Evolutionary conservation across 2,797 vertebrate species (phyloP), one percentile per base, ranked within the genome.

Genomic region (Hipposideros larvatus): DNA sequence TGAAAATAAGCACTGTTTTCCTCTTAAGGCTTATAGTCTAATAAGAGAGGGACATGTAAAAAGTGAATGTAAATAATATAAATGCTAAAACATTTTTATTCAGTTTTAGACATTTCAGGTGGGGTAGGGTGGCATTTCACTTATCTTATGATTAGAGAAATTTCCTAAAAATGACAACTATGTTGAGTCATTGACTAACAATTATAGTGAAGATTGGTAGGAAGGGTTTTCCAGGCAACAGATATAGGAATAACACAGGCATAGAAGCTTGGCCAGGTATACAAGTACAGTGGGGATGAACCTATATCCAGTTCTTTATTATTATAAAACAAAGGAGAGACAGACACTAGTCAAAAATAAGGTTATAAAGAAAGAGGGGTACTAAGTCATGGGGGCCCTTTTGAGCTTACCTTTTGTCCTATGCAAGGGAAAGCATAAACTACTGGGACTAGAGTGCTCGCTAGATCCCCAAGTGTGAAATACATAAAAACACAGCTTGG

Each of bases 141-240:
- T 55, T 74, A 87, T 91, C 18, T 83, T 91, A 16, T 55, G 28
- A 79, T 92, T 37, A 94, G 48, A 87, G n/a, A 71, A 43, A 26
- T 37, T 70, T 88, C 10, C 6, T 80, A 19, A 93, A 79, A 66
- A n/a, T 51, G 31, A 34, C 7, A 82, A 41, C 4, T 37, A 7
- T 66, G 28, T 73, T 68, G 15, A 75, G n/a, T 75, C 79, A 4
- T 3, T 82, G 28, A 19, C 24, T 79, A 37, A 83, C 15, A 48
- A 2, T 63, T 79, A 63, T 22, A 16, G 28, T 55, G 15, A 91
- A 61, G 5, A 8, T 9, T 5, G 1, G 0, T 68, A 87, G 37
- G 19, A 61, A 80, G 2, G 1, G 4, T n/a, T 86, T 91, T 87
- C 41, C 10, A 70, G 41, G 5, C 10, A 71, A 22, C 87, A 91